Percentiles rank a stretch among this genome's conserved stretches.
Evolutionary conservation across 2,888 invertebrate genomes (phyloP).

Genomic region (Mantis religiosa): DNA sequence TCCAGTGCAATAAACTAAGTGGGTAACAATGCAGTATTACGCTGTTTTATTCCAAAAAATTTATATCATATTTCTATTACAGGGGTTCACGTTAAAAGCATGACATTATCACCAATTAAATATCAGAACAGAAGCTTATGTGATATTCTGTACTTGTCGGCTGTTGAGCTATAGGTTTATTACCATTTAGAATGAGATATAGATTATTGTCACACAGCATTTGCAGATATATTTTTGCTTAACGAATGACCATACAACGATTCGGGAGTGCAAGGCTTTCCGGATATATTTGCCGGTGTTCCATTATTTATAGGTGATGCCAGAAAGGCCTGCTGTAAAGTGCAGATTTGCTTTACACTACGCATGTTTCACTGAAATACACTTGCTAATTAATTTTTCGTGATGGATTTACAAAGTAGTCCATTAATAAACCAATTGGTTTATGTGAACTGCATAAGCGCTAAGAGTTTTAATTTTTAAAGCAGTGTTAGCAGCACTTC

Average conservation of each 20-base stretch:
- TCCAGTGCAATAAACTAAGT: no score
- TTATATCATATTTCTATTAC: no score
- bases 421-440: neutral
- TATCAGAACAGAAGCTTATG: no score
- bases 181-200: no score
- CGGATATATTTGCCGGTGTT: neutral
- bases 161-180: no score
- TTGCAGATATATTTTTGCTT: neutral
- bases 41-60: no score
- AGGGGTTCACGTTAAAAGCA: no score
- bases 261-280: neutral
- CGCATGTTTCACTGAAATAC: neutral
- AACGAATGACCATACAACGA: neutral
- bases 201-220: neutral
- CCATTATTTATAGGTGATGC: neutral
- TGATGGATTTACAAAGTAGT: neutral
- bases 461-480: neutral
- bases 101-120: no score
- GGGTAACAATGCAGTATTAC: no score
- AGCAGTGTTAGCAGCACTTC: neutral
- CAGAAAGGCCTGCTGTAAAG: neutral
- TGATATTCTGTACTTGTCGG: no score
- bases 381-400: neutral
- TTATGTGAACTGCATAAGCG: neutral
- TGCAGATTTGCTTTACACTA: neutral